Conservation (phyloP, 2,113 vertebrate species). For the Corythaeola cristata region DNA sequence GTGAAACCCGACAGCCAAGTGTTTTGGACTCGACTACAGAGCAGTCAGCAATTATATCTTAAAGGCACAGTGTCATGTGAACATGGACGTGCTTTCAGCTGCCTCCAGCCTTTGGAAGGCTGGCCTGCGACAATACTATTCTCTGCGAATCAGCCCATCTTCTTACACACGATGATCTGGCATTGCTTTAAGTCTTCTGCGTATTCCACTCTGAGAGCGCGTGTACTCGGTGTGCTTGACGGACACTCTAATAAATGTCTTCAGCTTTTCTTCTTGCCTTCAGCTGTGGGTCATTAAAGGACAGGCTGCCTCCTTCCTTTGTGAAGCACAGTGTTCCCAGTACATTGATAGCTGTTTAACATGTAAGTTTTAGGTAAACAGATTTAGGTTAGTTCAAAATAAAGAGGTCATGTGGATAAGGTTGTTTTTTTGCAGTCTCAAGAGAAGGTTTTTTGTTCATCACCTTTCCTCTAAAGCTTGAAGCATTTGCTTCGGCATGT, state of each 20-base stretch:
- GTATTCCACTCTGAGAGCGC: background rate
- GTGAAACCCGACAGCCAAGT: background rate
- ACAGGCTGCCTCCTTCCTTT: background rate
- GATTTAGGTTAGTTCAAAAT: background rate
- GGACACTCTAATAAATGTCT: background rate
- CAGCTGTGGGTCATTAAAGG: background rate
- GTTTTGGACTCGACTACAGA: background rate
- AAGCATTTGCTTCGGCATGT: background rate
- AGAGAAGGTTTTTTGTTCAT: background rate
- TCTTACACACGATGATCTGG: background rate
- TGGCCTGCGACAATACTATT: background rate
- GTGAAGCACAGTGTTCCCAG: background rate
- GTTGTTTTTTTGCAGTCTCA: background rate
- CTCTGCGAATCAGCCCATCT: background rate
- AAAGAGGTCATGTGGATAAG: background rate
- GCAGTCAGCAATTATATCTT: background rate
- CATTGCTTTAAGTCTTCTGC: background rate
- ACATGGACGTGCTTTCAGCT: background rate
- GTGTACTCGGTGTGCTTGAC: background rate
- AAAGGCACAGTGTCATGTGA: accelerated
- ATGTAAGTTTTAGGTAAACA: background rate
- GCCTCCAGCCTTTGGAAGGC: background rate
- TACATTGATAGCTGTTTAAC: background rate
- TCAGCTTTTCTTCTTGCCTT: background rate
- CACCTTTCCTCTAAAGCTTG: background rate